Base-by-base conservation (phyloP, 2,888 invertebrate genomes). In the Bruchidius siliquastri region DNA sequence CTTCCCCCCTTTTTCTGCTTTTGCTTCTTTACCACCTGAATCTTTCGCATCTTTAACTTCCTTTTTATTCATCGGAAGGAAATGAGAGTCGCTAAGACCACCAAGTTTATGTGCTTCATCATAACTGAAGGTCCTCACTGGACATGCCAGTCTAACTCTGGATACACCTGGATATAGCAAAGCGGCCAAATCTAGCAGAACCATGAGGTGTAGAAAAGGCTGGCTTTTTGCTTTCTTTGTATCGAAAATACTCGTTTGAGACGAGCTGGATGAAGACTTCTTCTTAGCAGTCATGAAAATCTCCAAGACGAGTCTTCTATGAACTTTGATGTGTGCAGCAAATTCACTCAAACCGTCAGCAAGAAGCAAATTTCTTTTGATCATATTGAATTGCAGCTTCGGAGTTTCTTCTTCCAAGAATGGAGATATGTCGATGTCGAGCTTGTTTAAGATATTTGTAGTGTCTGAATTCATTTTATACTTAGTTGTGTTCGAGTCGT, bases 91-190 rank as follows among this genome's bases (percentile, higher is more conserved):
- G 10, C 78, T 77, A 20, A 84, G 74, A 4, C 86, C 86, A 13
- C 82, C 81, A 32, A 75, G 74, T 68, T 79, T 76, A 10, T 79
- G 72, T 21, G 85, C 83, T 80, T 87, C 86, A 69, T 81, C 77
- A 21, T 79, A 78, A 49, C 82, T 82, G 76, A 79, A 86, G 0
- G 85, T 85, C 67, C 77, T 80, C 21, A 86, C 75, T 20, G 83
- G 84, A 73, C 83, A 80, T 3, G 82, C 84, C 0, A 84, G 74
- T 21, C 85, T 79, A 32, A 82, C 78, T 76, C 77, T 83, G 20
- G 79, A 81, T 26, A 85, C 84, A 73, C 86, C 86, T 18, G 86
- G 86, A 81, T 85, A 86, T 26, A 86, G 74, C 26, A 87, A 77
- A 22, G 82, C 76, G 6, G 84, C 81, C 20, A 86, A 74, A 80